phyloP scores from a whole-genome alignment of 2,797 vertebrate species.

The Chaenodraco wilsoni region DNA sequence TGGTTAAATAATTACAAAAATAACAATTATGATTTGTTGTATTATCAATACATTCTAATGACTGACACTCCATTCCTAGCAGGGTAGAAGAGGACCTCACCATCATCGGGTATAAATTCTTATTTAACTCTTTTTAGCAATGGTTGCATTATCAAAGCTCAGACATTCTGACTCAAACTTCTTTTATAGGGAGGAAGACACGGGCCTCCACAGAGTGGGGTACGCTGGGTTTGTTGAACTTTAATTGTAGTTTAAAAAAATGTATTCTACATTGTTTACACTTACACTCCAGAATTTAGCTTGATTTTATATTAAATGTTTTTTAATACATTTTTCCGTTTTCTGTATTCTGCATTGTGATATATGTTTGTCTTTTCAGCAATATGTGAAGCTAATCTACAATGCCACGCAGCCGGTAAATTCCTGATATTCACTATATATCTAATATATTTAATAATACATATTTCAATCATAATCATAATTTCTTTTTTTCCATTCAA shows the following conservation, averaged over 20 bases:
- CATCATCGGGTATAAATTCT: conserved; percentile 11
- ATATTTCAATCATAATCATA: background rate
- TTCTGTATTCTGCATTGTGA: background rate
- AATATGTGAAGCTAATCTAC: conserved; percentile 69
- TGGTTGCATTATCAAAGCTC: background rate
- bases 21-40: background rate
- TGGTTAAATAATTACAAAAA: background rate
- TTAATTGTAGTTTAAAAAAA: background rate
- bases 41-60: background rate
- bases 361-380: conserved; percentile 39
- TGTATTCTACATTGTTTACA: too few relatives aligned
- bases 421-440: background rate
- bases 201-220: conserved; percentile 29
- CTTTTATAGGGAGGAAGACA: conserved; percentile 45
- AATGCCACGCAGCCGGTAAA: conserved; percentile 56
- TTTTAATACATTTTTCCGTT: too few relatives aligned
- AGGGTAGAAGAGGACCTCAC: conserved; percentile 3
- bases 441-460: background rate
- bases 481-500: conserved; percentile 28
- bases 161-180: background rate
- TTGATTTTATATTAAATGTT: background rate
- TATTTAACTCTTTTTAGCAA: background rate
- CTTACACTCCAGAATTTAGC: background rate
- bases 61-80: conserved; percentile 2
- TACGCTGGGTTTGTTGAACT: conserved; percentile 16